A percentile compares a stretch with the other conserved stretches of the same genome.
These are phyloP conservation scores for Glareola pratincola DNA, from an alignment of 2,113 vertebrate species.

Conservation along the genomic window DNA sequence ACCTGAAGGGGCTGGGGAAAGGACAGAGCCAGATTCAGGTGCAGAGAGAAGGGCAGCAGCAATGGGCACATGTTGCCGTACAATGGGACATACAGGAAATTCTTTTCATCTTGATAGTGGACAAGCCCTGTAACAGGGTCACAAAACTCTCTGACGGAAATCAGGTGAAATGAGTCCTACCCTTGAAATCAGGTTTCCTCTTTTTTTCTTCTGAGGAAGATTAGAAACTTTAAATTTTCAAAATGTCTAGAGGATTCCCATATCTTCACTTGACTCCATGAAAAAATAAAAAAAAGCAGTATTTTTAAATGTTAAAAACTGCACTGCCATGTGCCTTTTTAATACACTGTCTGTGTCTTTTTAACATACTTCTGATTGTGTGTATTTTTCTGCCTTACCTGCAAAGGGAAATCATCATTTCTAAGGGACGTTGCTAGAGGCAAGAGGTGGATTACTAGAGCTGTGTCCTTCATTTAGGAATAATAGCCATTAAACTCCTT, in stretches of 20 bases:
- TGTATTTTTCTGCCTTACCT: background rate
- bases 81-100: rapidly evolving
- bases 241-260: background rate
- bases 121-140: background rate
- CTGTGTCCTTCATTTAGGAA: constrained; percentile 6
- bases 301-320: background rate
- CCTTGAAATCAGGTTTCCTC: background rate
- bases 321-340: too few relatives aligned
- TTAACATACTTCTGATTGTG: background rate
- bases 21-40: background rate
- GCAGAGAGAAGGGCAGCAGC: background rate
- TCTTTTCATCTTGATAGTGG: background rate
- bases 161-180: background rate
- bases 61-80: background rate
- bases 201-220: background rate
- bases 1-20: background rate
- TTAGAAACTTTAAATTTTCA: background rate
- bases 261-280: background rate
- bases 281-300: background rate
- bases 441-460: background rate
- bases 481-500: constrained; percentile 49
- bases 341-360: background rate
- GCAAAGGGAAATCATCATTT: background rate
- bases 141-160: background rate
- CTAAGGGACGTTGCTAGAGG: background rate